These are phyloP conservation scores for Ptychoptera albimana DNA, from an alignment of 2,888 invertebrate species.

Conservation along the genomic window DNA sequence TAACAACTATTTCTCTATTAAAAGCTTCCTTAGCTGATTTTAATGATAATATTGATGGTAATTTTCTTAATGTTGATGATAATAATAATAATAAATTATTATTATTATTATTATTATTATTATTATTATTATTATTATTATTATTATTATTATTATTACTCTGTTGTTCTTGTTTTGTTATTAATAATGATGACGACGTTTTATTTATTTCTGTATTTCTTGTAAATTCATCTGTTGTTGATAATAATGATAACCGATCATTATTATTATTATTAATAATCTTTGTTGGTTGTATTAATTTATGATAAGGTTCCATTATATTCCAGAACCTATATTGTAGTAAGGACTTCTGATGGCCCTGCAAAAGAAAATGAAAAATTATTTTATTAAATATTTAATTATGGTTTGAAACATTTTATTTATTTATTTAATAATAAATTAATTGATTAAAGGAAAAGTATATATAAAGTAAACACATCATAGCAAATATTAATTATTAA, in stretches of 20 bases:
- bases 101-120: slow-evolving; percentile 1
- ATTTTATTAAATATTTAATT: neutral
- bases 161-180: neutral
- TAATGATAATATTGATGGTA: neutral
- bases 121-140: slow-evolving; percentile 1
- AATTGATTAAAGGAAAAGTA: no score
- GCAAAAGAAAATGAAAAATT: neutral
- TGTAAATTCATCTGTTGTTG: neutral
- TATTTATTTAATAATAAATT: no score
- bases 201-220: no score
- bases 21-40: neutral
- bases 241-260: neutral
- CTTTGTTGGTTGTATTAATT: neutral
- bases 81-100: neutral
- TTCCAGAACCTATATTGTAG: slow-evolving; percentile 4
- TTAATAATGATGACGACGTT: no score
- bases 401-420: no score
- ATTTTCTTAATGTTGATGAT: neutral
- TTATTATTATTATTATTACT: neutral
- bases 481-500: no score
- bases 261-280: no score
- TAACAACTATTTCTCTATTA: no score
- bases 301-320: slow-evolving; percentile 5
- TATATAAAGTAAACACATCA: no score
- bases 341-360: slow-evolving; percentile 1